Conservation (phyloP, 1,140 invertebrate genomes). For the Leptinotarsa texana region DNA sequence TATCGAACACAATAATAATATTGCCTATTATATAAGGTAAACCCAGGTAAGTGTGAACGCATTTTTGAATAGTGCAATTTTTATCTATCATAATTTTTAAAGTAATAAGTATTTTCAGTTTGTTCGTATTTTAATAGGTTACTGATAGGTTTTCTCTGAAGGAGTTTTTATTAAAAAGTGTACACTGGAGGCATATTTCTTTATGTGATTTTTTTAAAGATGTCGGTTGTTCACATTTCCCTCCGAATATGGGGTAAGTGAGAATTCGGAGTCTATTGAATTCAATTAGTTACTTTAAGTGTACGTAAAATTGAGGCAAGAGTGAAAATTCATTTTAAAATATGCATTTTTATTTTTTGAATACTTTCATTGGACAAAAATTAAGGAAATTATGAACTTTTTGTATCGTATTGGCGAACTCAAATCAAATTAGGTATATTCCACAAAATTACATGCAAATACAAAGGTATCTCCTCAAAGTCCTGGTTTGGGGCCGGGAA, state of each 20-base stretch:
- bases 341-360: not conserved
- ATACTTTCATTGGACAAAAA: not conserved
- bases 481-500: not conserved
- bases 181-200: not conserved
- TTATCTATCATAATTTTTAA: too few species aligned
- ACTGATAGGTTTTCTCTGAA: not conserved
- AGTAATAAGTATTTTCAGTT: not conserved
- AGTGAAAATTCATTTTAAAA: not conserved
- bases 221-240: not conserved
- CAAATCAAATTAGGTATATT: not conserved
- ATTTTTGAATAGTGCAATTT: too few species aligned
- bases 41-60: too few species aligned
- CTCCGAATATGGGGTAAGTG: not conserved
- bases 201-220: not conserved
- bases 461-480: not conserved
- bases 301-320: not conserved
- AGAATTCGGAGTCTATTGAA: not conserved
- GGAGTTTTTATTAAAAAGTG: not conserved
- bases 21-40: too few species aligned
- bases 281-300: not conserved
- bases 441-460: not conserved
- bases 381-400: slow-evolving; percentile 4
- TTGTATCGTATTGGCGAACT: not conserved
- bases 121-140: not conserved
- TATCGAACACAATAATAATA: too few species aligned